These are phyloP conservation scores for Drosophila colorata DNA, from an alignment of 2,888 invertebrate species.

Conservation along the genomic window DNA sequence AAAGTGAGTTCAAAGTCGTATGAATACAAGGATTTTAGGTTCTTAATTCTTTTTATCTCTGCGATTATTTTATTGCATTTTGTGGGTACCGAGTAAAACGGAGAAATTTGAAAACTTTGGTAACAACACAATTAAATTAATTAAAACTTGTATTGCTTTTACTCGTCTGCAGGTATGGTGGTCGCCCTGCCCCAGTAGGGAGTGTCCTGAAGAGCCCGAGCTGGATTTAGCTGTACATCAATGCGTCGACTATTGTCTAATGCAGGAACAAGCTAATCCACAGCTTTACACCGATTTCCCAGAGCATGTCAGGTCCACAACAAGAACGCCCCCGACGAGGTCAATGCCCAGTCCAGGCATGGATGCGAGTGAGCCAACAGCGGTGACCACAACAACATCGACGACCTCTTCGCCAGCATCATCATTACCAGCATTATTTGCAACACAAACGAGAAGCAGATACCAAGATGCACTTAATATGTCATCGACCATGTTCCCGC, in stretches of 20 bases:
- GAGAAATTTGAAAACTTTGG: too few relatives aligned
- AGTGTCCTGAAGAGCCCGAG: constrained; percentile 91
- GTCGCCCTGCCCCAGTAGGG: constrained; percentile 92
- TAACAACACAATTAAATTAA: too few relatives aligned
- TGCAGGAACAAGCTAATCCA: constrained; percentile 85
- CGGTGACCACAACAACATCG: constrained; percentile 60
- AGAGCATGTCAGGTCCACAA: constrained; percentile 56
- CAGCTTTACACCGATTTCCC: constrained; percentile 70
- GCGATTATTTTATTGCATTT: too few relatives aligned
- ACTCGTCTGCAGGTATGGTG: constrained; percentile 89
- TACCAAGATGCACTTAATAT: constrained; percentile 85
- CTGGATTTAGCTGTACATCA: constrained; percentile 90
- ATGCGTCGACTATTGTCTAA: constrained; percentile 90
- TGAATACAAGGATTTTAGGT: too few relatives aligned
- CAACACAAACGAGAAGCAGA: constrained; percentile 77
- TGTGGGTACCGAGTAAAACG: too few relatives aligned
- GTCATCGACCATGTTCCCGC: constrained; percentile 84
- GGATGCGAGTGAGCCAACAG: constrained; percentile 54
- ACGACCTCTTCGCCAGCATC: constrained; percentile 74
- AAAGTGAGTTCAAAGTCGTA: too few relatives aligned
- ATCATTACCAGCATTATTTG: constrained; percentile 69
- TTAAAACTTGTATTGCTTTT: neutral
- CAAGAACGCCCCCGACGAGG: constrained; percentile 63
- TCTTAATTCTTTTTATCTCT: too few relatives aligned
- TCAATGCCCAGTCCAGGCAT: constrained; percentile 49